Conservation (phyloP, 2,888 invertebrate genomes). For the Dexiosoma caninum region DNA sequence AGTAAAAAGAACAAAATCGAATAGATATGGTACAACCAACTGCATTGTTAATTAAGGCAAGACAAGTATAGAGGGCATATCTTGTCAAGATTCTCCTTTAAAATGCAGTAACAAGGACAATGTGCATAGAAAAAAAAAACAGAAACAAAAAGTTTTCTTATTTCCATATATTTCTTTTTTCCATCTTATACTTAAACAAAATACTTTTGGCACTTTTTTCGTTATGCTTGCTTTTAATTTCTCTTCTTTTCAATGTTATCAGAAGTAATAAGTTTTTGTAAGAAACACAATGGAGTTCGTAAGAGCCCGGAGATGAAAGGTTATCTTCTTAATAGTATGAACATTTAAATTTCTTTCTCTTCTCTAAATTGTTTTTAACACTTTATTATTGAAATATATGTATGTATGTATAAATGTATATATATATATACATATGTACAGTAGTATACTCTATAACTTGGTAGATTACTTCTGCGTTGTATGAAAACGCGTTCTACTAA, state of each 20-base stretch:
- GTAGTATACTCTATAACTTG: too few species aligned
- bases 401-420: too few species aligned
- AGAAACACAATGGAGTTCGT: not conserved
- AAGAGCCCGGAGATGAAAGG: conserved; percentile 11
- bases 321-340: conserved; percentile 21
- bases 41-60: not conserved
- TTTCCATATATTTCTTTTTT: conserved; percentile 29
- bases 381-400: not conserved
- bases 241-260: not conserved
- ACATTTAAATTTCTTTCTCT: not conserved
- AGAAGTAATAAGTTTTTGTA: not conserved
- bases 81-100: not conserved
- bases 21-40: not conserved
- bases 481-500: too few species aligned
- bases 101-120: not conserved
- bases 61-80: not conserved
- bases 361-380: not conserved
- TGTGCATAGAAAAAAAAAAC: not conserved
- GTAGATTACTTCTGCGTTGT: too few species aligned
- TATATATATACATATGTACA: too few species aligned
- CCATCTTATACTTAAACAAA: too few species aligned
- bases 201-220: conserved; percentile 14
- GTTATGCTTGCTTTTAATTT: not conserved
- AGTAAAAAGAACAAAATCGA: not conserved
- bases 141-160: conserved; percentile 28